Percentiles rank a stretch among this genome's conserved stretches.
Evolutionary conservation across 1,140 invertebrate genomes (phyloP).

Genomic region (Diprion similis): DNA sequence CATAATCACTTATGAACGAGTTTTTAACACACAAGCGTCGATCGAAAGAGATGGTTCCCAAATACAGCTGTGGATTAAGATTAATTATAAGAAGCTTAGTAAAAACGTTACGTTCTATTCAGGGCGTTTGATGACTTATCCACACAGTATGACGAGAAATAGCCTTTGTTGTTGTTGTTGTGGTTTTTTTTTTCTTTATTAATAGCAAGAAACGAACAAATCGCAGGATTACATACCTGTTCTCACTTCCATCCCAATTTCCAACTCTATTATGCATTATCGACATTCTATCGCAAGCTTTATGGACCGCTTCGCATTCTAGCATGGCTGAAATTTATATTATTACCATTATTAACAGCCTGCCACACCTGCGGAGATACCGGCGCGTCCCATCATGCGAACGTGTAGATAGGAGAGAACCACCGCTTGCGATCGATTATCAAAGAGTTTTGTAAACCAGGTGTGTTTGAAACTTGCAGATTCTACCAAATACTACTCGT

Average conservation of each 20-base stretch:
- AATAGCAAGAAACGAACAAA: neutral
- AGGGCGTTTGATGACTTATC: no score
- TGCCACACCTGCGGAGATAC: no score
- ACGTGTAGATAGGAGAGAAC: neutral
- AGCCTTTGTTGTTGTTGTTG: no score
- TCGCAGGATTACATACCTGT: constrained; percentile 42
- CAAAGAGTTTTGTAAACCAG: neutral
- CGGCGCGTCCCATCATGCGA: neutral
- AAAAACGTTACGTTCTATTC: no score
- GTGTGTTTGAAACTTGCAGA: no score
- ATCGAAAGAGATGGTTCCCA: neutral
- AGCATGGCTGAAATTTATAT: constrained; percentile 55
- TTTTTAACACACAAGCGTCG: constrained; percentile 17
- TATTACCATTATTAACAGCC: constrained; percentile 17
- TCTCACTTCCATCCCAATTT: constrained; percentile 52
- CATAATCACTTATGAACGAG: constrained; percentile 29
- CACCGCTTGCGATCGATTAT: constrained; percentile 4
- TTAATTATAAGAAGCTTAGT: no score
- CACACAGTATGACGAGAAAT: no score
- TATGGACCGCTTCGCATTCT: constrained; percentile 54
- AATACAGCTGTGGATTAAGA: neutral
- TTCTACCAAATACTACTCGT: no score
- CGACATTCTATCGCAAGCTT: constrained; percentile 54
- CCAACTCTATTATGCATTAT: constrained; percentile 49
- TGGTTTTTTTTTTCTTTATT: no score